These are phyloP conservation scores for Recurvirostra avosetta DNA, from an alignment of 2,113 vertebrate species.

Conservation along the genomic window DNA sequence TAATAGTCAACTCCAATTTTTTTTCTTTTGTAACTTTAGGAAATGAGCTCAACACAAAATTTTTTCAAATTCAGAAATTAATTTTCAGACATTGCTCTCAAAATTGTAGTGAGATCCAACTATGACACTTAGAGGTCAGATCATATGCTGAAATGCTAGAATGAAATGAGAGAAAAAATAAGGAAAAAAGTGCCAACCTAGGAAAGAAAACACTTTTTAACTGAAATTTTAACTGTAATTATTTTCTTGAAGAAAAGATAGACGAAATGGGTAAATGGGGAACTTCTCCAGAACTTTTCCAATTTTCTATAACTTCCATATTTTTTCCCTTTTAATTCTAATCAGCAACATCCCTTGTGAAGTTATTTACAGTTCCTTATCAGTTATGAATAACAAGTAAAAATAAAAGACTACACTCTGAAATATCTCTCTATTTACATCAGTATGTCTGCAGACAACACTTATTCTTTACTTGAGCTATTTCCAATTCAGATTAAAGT, in stretches of 20 bases:
- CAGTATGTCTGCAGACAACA: constrained; percentile 15
- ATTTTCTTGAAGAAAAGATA: not conserved
- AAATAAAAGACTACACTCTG: not conserved
- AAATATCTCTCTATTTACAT: constrained; percentile 39
- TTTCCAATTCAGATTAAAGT: constrained; percentile 58
- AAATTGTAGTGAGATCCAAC: too few relatives aligned
- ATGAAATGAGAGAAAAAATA: not conserved
- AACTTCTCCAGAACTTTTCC: not conserved
- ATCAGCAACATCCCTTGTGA: not conserved
- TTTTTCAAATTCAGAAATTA: too few relatives aligned
- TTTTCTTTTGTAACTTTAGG: too few relatives aligned
- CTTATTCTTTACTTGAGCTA: constrained; percentile 39
- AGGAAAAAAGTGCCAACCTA: not conserved
- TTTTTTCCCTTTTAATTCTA: not conserved
- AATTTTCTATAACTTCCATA: not conserved
- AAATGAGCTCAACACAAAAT: too few relatives aligned
- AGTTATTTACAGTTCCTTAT: constrained; percentile 38
- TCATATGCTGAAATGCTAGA: too few relatives aligned
- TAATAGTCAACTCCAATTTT: too few relatives aligned
- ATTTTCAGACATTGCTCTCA: too few relatives aligned
- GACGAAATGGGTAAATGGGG: not conserved
- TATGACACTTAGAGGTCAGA: too few relatives aligned
- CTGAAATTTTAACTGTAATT: not conserved
- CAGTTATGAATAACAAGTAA: constrained; percentile 42
- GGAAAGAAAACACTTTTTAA: not conserved